Evolutionary conservation across 2,888 invertebrate species (phyloP).

Genomic region (Acleris holmiana): DNA sequence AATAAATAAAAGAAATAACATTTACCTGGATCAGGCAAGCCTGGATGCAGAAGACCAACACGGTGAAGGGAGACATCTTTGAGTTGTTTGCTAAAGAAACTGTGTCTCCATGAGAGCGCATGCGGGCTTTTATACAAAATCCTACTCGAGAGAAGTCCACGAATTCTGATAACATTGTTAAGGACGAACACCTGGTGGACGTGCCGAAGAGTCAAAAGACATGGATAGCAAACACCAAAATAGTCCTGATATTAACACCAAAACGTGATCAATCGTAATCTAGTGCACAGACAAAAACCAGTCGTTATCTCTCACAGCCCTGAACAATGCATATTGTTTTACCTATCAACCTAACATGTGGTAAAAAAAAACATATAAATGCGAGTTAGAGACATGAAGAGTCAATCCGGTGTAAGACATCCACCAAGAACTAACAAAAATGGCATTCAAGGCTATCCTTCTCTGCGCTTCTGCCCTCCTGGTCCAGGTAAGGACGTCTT

Average conservation of each 20-base stretch:
- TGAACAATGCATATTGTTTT: too few relatives aligned
- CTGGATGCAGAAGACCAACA: constrained; percentile 13
- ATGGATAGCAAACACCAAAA: not conserved
- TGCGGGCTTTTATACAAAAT: constrained; percentile 2
- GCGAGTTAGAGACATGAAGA: too few relatives aligned
- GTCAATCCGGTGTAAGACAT: too few relatives aligned
- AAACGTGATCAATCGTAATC: not conserved
- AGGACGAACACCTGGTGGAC: not conserved
- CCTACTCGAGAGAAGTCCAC: not conserved
- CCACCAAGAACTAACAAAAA: too few relatives aligned
- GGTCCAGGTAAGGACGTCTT: too few relatives aligned
- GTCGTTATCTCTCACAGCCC: too few relatives aligned
- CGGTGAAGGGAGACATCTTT: constrained; percentile 17
- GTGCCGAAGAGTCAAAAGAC: not conserved
- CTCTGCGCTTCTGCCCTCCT: too few relatives aligned
- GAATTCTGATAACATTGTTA: not conserved
- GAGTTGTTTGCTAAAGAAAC: not conserved
- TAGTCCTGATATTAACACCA: not conserved
- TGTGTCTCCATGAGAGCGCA: not conserved
- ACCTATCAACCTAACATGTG: too few relatives aligned
- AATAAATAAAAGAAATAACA: too few relatives aligned
- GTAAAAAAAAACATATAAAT: too few relatives aligned
- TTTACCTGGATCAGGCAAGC: constrained; percentile 22
- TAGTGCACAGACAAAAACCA: not conserved
- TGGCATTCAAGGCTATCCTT: too few relatives aligned